Evolutionary conservation across 2,113 vertebrate species (phyloP).

Genomic region (Pardalotus punctatus): DNA sequence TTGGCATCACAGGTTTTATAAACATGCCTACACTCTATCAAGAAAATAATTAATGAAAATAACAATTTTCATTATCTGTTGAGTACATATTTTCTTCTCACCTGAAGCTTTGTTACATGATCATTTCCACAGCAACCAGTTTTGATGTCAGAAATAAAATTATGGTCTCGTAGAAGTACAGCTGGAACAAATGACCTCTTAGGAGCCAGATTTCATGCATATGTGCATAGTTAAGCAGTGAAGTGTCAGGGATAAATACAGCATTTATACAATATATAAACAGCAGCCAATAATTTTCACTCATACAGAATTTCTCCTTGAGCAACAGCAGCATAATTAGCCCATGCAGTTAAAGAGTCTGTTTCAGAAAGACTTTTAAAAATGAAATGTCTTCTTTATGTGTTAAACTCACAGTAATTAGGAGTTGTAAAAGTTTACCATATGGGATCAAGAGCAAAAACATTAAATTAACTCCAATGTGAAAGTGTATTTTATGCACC

Average conservation of each 20-base stretch:
- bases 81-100: background rate
- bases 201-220: conserved; percentile 17
- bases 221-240: background rate
- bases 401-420: background rate
- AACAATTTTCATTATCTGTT: background rate
- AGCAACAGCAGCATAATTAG: background rate
- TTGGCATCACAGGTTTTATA: background rate
- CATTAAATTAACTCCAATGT: background rate
- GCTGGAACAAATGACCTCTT: conserved; percentile 36
- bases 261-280: conserved; percentile 2
- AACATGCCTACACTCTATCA: background rate
- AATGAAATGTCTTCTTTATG: background rate
- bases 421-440: background rate
- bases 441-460: conserved; percentile 7
- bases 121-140: background rate
- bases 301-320: background rate
- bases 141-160: conserved; percentile 31
- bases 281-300: conserved; percentile 23
- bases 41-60: background rate
- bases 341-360: background rate
- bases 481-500: background rate
- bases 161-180: background rate
- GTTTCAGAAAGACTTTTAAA: background rate
- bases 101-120: background rate
- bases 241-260: conserved; percentile 17